Base-by-base conservation (phyloP, 2,113 vertebrate species). In the Perca flavescens region DNA sequence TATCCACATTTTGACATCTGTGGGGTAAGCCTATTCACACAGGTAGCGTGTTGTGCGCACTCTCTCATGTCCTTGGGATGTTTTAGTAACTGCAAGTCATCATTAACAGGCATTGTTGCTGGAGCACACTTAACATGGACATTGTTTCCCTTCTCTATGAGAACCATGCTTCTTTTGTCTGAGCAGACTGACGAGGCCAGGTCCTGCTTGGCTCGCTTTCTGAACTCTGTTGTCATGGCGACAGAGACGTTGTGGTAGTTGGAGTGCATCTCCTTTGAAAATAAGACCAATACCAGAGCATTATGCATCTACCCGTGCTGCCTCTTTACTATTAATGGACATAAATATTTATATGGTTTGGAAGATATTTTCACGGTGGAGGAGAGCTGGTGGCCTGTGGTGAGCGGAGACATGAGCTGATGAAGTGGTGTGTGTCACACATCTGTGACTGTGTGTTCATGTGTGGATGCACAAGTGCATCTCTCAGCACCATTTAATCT, bases 291-390 rank as follows among this genome's bases (percentile, higher is more conserved):
- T 40, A 28, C 7, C 77, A 36, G 36, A 85, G 87, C 89, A 84
- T 90, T 90, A 90, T 92, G 90, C 92, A 84, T 85, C 84, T 65
- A 43, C 85, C 79, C 36, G 57, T 60, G 80, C 88, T 49, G 86
- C 85, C 82, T 91, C 87, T 95, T 94, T 91, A 91, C 90, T 94
- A 94, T 93, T 93, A 92, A 95, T 94, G 91, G 79, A 89, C 80
- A 93, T 95, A 92, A 94, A 95, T 94, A 95, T 94, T 93, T 90
- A 94, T 94, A 54, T 31, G 82, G 77, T 84, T 83, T 82, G 70
- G 85, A 73, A 66, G 88, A 84, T 78, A 80, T 90, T 91, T 89
- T 88, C 82, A 73, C 17, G 22, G 76, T 25, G 85, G 77, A 83
- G 88, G 74, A 78, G 83, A 82, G 77, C 61, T 61, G 60, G 77